These are phyloP conservation scores for Amphiura filiformis DNA, from an alignment of 35 echinoderm and acorn worm species.

Conservation along the genomic window DNA sequence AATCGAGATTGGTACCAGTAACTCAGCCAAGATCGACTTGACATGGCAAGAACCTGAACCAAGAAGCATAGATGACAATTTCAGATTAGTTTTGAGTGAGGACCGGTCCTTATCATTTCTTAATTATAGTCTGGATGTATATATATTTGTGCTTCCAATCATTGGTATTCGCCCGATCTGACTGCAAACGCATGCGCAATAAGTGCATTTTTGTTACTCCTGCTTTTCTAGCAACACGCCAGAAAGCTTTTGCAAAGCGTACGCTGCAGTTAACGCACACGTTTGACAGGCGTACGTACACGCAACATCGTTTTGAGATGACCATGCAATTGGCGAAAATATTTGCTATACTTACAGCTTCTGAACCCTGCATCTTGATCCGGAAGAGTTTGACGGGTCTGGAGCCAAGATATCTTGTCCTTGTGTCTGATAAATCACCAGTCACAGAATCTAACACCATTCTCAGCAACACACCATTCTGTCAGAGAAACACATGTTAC, in stretches of 20 bases:
- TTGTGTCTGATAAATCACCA: constrained; percentile 94
- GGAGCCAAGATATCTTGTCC: constrained; percentile 94
- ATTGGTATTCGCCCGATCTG: too few relatives aligned
- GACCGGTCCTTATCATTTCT: too few relatives aligned
- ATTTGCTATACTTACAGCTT: constrained; percentile 81
- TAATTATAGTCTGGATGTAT: too few relatives aligned
- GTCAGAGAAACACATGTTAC: neutral
- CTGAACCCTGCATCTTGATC: constrained; percentile 92
- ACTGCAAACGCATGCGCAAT: too few relatives aligned
- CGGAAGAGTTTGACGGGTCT: constrained; percentile 98
- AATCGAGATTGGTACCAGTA: constrained; percentile 99
- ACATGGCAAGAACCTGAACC: constrained; percentile 94
- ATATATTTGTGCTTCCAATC: too few relatives aligned
- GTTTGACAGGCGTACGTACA: too few relatives aligned
- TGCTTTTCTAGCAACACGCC: too few relatives aligned
- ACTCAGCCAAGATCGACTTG: constrained; percentile 95
- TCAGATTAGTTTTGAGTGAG: too few relatives aligned
- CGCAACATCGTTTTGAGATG: neutral
- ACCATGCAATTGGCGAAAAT: neutral
- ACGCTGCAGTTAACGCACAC: too few relatives aligned
- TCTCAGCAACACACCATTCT: constrained; percentile 98
- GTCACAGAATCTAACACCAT: constrained; percentile 96
- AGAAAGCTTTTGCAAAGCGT: too few relatives aligned
- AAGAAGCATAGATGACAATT: too few relatives aligned
- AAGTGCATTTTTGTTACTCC: too few relatives aligned